These are phyloP conservation scores for Climacteris rufus DNA, from an alignment of 2,113 vertebrate species.

Conservation along the genomic window DNA sequence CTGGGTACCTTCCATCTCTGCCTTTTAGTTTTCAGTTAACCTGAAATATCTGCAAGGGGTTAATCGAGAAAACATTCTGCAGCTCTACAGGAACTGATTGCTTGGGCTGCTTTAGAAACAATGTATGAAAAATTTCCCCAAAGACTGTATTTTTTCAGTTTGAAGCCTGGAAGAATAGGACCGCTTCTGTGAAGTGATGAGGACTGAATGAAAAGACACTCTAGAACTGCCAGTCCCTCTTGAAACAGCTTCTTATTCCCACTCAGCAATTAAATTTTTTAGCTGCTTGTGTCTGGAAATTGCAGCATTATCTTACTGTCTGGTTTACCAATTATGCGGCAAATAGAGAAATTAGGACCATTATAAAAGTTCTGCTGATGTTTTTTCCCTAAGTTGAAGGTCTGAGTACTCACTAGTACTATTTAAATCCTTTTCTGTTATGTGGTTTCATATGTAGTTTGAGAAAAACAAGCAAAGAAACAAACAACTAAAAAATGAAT, in stretches of 20 bases:
- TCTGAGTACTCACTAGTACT: background rate
- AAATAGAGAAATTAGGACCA: background rate
- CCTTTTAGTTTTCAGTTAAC: background rate
- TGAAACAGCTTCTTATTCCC: slow-evolving; percentile 8
- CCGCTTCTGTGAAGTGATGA: background rate
- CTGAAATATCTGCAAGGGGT: background rate
- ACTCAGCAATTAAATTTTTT: background rate
- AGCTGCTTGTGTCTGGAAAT: background rate
- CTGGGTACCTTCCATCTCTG: background rate
- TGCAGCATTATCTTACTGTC: background rate
- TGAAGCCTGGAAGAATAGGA: background rate
- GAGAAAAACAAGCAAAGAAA: background rate
- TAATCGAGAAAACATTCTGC: background rate
- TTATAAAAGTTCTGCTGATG: background rate
- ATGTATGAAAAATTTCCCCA: slow-evolving; percentile 30
- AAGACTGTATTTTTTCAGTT: background rate
- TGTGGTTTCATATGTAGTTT: background rate
- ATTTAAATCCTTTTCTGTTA: background rate
- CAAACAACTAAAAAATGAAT: background rate
- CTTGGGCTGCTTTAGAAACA: slow-evolving; percentile 16
- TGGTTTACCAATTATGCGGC: background rate
- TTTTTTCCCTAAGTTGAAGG: background rate
- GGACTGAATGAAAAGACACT: background rate
- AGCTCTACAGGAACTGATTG: background rate
- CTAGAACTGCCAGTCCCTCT: background rate